Base-by-base conservation (phyloP, 2,797 vertebrate species). In the Acipenser oxyrinchus region DNA sequence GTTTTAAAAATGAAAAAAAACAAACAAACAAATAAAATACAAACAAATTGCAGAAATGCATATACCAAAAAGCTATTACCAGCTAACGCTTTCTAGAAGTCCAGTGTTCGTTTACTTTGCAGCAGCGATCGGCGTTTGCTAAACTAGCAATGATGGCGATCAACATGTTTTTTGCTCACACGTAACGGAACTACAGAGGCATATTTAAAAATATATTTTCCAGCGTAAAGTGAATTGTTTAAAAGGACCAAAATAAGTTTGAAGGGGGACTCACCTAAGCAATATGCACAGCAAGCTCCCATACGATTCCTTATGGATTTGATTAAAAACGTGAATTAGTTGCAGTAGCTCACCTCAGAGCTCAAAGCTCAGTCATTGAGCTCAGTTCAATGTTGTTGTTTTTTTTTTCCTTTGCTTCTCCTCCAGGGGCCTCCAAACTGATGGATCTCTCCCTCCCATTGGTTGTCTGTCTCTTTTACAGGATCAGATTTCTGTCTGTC, bases 371-470 rank as follows among this genome's bases (percentile, higher is more conserved):
- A 83, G 86, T 89, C 87, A 87, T 78, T 87, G 87, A 77, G 81
- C 86, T 84, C 82, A 80, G 85, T 84, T 83, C 87, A 68, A 84
- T 78, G 88, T 84, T 86, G 3, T 37, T 37, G 3, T 37, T 37
- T 37, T 37, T 37, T 37, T 86, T 87, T 86, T 84, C 78, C 88
- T 91, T 85, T 83, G 85, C 88, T 84, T 88, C 91, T 90, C 91
- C 92, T 93, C 90, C 82, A 85, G 87, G 90, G 92, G 91, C 93
- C 92, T 92, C 92, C 92, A 87, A 91, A 89, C 89, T 77, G 87
- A 89, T 83, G 83, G 89, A 86, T 89, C 88, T 78, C 86, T 83
- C 87, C 85, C 85, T 93, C 92, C 91, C 87, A 93, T 94, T 94
- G 93, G 93, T 81, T 89, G 90, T 81, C 87, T 83, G 83, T 83